Base-by-base conservation (phyloP, 1,140 invertebrate genomes). In the Bradysia coprophila region DNA sequence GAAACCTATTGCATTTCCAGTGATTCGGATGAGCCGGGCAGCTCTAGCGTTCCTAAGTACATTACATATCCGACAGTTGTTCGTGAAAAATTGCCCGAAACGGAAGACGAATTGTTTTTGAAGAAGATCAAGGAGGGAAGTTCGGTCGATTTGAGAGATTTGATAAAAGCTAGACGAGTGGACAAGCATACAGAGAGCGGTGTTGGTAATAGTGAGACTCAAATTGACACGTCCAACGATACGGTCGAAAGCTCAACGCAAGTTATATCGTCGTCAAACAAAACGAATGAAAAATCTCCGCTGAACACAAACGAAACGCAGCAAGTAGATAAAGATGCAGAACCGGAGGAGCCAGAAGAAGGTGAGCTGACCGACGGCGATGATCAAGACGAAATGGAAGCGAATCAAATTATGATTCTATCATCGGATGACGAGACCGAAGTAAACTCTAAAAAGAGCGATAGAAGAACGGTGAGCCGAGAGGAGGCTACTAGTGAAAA, bases 1-100 rank as follows among this genome's bases (percentile, higher is more conserved):
- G 55, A 55, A 47, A 61, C 56, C 1, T 43, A 58, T 13, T 47
- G 52, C 6, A 60, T 61, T 21, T 39, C 38, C 3, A 57, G 49
- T 36, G 58, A 61, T 45, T 46, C 45, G 2, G 36, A 38, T 11
- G 38, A 40, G 21, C 41, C 41, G 24, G 33, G 41, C 5, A 3
- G n/a, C 15, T 24, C 41, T 16, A 33, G 21, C 4, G n/a, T 21
- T 19, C n/a, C 16, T 15, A 15, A 32, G 21, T 34, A 19, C 38
- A 21, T 32, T 4, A 15, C 5, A 16, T 10, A 36, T 21, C 3
- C 8, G 18, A 15, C 28, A 13, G 16, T 21, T 10, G 2, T 5
- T 2, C 13, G 3, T 2, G 36, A 38, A 6, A 31, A 4, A 13
- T 20, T 16, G 18, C 36, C 36, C 18, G n/a, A n/a, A 20, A 38